Conservation (phyloP, 2,113 vertebrate species). For the Camelus dromedarius region DNA sequence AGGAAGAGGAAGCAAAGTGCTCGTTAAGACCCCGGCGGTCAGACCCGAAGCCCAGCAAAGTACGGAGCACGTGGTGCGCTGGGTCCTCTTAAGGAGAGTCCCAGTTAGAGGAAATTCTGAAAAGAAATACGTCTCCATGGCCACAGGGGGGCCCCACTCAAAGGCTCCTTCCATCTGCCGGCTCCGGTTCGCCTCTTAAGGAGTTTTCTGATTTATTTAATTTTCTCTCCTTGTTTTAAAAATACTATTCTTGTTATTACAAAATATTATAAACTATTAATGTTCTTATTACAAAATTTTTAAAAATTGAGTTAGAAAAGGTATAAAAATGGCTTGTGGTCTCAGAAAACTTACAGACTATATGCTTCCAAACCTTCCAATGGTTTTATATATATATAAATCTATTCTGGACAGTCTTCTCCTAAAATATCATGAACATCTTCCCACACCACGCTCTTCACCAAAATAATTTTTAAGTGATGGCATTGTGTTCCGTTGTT, state of each 20-base stretch:
- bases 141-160: constrained; percentile 27
- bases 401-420: background rate
- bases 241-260: background rate
- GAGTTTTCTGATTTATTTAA: background rate
- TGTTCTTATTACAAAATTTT: background rate
- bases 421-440: background rate
- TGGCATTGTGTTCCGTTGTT: background rate
- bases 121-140: background rate
- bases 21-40: too few relatives aligned
- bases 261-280: background rate
- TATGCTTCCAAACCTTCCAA: background rate
- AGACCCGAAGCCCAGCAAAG: background rate
- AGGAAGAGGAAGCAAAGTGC: background rate
- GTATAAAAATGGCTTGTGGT: background rate
- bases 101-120: background rate
- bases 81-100: background rate
- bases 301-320: background rate
- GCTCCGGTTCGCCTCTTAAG: background rate
- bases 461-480: background rate
- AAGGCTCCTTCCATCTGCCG: background rate
- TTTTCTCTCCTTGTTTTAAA: constrained; percentile 29
- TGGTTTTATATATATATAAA: background rate
- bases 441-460: background rate
- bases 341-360: background rate
- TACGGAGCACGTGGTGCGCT: background rate